Conservation (phyloP, 53 echinoderm and acorn worm genomes). For the Temnopleurus reevesii region DNA sequence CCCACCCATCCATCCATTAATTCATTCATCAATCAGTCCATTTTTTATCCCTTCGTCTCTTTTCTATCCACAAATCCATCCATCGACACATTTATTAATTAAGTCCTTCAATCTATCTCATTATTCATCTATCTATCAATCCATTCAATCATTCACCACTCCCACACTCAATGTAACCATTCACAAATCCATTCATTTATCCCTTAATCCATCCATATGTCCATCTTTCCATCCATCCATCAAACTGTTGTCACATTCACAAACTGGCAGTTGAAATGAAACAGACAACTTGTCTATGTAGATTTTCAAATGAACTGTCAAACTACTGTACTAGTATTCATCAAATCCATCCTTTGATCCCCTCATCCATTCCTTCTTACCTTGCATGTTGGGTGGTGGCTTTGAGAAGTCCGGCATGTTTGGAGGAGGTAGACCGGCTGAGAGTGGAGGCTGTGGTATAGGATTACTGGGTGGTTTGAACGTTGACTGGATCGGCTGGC, state of each 20-base stretch:
- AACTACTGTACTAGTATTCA: not conserved
- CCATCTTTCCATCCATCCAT: no score
- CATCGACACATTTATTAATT: not conserved
- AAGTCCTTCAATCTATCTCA: not conserved
- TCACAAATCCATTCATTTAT: no score
- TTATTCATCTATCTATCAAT: not conserved
- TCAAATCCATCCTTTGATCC: not conserved
- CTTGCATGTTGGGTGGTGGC: constrained; percentile 44
- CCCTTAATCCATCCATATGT: no score
- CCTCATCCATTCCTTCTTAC: not conserved
- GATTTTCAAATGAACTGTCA: no score
- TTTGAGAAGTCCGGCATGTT: constrained; percentile 41
- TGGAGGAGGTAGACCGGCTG: constrained; percentile 1
- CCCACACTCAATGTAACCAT: no score
- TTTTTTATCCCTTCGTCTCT: no score
- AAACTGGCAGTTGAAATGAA: no score
- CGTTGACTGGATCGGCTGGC: constrained; percentile 32
- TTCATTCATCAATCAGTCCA: not conserved
- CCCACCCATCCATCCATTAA: not conserved
- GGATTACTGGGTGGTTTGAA: not conserved
- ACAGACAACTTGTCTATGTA: no score
- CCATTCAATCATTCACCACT: not conserved
- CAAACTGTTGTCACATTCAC: no score
- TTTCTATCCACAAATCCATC: no score
- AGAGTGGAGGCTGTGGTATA: constrained; percentile 3